phyloP scores from a whole-genome alignment of 2,113 vertebrate species.

The Equus quagga region DNA sequence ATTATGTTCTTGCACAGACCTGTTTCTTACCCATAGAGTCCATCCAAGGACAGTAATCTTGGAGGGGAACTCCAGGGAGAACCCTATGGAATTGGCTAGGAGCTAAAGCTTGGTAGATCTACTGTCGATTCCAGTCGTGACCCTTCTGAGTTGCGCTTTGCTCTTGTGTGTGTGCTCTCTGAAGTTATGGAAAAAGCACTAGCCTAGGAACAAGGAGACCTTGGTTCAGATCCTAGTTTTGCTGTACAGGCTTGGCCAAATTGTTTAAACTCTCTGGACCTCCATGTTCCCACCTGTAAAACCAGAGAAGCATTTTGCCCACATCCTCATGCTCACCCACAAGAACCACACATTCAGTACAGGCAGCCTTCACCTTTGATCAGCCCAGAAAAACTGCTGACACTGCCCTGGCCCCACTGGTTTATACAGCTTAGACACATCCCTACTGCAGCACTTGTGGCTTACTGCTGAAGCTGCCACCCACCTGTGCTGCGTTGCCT shows the following conservation, averaged over 20 bases:
- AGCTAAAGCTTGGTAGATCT: neutral
- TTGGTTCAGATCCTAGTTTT: neutral
- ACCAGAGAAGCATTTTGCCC: neutral
- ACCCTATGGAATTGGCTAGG: neutral
- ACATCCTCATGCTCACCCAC: rapidly evolving
- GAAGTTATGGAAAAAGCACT: neutral
- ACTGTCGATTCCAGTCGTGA: rapidly evolving
- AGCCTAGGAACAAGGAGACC: neutral
- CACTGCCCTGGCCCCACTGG: rapidly evolving
- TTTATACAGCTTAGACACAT: rapidly evolving
- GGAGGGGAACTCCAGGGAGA: neutral
- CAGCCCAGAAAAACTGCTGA: neutral
- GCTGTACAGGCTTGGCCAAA: neutral
- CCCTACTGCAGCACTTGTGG: neutral
- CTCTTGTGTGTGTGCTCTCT: neutral
- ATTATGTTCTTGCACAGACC: neutral
- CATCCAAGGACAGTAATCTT: neutral
- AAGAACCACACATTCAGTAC: neutral
- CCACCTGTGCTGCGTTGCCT: neutral
- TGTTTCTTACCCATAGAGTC: neutral
- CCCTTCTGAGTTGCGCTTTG: neutral
- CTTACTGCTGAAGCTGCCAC: neutral
- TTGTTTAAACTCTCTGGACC: neutral
- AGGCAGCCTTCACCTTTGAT: neutral
- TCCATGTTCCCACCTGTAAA: neutral